Evolutionary conservation across 1,140 invertebrate genomes (phyloP).

Genomic region (Tigriopus japonicus): DNA sequence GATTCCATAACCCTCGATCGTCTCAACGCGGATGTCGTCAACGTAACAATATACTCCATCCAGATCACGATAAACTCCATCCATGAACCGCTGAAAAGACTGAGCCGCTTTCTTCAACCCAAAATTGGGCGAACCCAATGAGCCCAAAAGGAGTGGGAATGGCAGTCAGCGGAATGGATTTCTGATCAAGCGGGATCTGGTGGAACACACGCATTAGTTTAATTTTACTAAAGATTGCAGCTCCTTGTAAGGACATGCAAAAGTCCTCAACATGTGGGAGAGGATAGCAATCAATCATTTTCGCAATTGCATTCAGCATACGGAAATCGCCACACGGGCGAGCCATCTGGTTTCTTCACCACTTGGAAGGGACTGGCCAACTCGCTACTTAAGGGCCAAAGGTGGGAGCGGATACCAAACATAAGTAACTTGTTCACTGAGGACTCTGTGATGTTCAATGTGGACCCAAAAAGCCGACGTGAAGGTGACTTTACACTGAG

Average conservation of each 20-base stretch:
- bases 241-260: constrained; percentile 5
- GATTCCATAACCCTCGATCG: too few relatives aligned
- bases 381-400: too few relatives aligned
- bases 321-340: constrained; percentile 29
- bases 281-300: constrained; percentile 26
- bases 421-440: too few relatives aligned
- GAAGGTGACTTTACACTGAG: too few relatives aligned
- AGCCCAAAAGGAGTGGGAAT: constrained; percentile 23
- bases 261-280: constrained; percentile 21
- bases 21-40: constrained; percentile 36
- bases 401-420: too few relatives aligned
- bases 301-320: constrained; percentile 26
- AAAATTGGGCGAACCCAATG: constrained; percentile 24
- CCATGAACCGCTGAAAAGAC: constrained; percentile 32
- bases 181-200: constrained; percentile 18
- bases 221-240: constrained; percentile 16
- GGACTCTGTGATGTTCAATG: too few relatives aligned
- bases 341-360: constrained; percentile 19
- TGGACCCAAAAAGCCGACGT: too few relatives aligned
- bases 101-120: constrained; percentile 28
- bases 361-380: constrained; percentile 19
- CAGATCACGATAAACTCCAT: constrained; percentile 24
- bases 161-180: constrained; percentile 21
- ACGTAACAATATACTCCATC: constrained; percentile 24
- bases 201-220: constrained; percentile 18